These are phyloP conservation scores for Acleris sparsana DNA, from an alignment of 2,888 invertebrate genomes.

Conservation along the genomic window DNA sequence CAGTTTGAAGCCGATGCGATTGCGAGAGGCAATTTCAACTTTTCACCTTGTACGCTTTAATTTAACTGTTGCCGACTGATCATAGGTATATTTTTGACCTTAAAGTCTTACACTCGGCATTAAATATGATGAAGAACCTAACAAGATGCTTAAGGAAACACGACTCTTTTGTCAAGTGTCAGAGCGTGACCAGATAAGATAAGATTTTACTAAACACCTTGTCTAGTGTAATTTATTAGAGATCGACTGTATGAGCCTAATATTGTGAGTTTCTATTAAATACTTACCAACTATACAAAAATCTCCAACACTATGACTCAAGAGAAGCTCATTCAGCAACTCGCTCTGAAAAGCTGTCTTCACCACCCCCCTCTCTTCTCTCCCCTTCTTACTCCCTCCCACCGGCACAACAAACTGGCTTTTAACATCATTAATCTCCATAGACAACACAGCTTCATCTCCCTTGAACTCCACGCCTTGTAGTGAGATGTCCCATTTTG, in stretches of 20 bases:
- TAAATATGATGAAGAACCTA: no score
- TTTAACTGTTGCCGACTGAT: no score
- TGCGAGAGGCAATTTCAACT: no score
- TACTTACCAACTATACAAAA: slow-evolving; percentile 91
- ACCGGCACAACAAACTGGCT: slow-evolving; percentile 71
- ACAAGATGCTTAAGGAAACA: no score
- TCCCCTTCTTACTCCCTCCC: slow-evolving; percentile 55
- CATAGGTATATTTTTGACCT: no score
- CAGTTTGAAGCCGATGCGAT: no score
- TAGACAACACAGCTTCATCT: slow-evolving; percentile 65
- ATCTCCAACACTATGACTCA: slow-evolving; percentile 91
- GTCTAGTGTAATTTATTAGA: no score
- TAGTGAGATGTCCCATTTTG: slow-evolving; percentile 55
- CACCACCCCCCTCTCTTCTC: slow-evolving; percentile 70
- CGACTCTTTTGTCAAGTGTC: accelerated
- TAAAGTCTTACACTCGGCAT: no score
- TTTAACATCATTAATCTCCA: slow-evolving; percentile 68
- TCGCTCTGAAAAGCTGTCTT: slow-evolving; percentile 91
- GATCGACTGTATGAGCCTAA: neutral
- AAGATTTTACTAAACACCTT: no score
- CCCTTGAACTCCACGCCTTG: slow-evolving; percentile 57
- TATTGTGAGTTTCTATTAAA: neutral
- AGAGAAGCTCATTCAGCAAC: slow-evolving; percentile 89
- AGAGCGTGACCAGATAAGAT: no score
- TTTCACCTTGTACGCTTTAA: no score